Evolutionary conservation across 1,140 invertebrate genomes (phyloP).

Genomic region (Capitella teleta): DNA sequence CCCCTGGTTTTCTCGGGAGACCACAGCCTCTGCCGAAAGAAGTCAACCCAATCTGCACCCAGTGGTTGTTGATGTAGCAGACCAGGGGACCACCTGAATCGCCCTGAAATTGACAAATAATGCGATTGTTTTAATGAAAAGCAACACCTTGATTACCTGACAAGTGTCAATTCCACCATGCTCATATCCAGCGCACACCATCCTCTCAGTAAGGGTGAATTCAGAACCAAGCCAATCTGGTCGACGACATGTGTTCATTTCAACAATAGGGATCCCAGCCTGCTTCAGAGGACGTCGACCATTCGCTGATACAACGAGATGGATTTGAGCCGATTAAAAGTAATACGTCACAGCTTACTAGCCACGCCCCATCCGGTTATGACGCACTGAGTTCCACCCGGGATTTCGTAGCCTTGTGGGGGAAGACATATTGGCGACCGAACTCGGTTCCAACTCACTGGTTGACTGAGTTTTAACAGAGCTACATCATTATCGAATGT

Average conservation of each 20-base stretch:
- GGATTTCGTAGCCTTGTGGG: neutral
- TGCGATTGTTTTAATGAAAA: neutral
- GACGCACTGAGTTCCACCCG: slow-evolving; percentile 16
- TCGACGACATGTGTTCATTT: slow-evolving; percentile 23
- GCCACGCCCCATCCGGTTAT: slow-evolving; percentile 29
- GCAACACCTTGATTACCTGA: slow-evolving; percentile 8
- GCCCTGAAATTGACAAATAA: slow-evolving; percentile 7
- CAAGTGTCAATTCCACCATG: slow-evolving; percentile 29
- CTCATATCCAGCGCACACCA: slow-evolving; percentile 45
- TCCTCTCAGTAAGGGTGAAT: slow-evolving; percentile 18
- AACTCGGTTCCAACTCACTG: slow-evolving; percentile 45
- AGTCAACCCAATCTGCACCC: slow-evolving; percentile 48
- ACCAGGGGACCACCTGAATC: slow-evolving; percentile 56
- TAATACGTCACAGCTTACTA: slow-evolving; percentile 5
- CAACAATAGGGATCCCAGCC: slow-evolving; percentile 26
- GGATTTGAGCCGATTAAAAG: no score
- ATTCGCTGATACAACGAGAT: no score
- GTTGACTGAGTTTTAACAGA: slow-evolving; percentile 43
- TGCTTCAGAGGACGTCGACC: slow-evolving; percentile 21
- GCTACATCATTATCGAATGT: slow-evolving; percentile 52
- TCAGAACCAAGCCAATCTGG: slow-evolving; percentile 18
- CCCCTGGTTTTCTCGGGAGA: slow-evolving; percentile 77
- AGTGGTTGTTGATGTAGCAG: slow-evolving; percentile 38
- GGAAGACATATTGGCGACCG: slow-evolving; percentile 58
- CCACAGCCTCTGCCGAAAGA: slow-evolving; percentile 87